Conservation (phyloP, 2,797 vertebrate genomes). For the Clarias pachynema region DNA sequence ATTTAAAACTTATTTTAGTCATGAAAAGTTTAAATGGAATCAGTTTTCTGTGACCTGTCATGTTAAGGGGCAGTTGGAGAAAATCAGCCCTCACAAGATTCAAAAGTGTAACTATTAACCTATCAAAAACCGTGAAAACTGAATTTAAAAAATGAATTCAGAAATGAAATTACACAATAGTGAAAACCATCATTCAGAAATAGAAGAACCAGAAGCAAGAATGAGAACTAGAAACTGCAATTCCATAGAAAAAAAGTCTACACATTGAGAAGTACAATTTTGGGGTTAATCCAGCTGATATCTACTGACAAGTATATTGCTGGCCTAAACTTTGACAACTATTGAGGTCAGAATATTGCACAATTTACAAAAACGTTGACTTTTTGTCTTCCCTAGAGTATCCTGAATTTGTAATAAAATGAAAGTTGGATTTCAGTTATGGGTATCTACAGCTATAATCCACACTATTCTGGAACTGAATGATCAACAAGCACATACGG, state of each 20-base stretch:
- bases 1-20: neutral
- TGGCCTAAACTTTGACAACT: too few relatives aligned
- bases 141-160: neutral
- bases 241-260: neutral
- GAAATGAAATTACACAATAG: neutral
- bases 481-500: too few relatives aligned
- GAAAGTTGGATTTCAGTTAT: too few relatives aligned
- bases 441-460: too few relatives aligned
- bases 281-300: neutral
- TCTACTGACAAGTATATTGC: neutral
- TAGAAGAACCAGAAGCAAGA: neutral
- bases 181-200: neutral
- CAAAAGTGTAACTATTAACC: neutral
- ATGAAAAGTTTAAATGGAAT: neutral
- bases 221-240: neutral
- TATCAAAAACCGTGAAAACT: neutral
- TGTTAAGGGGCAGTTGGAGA: neutral
- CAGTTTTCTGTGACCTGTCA: neutral
- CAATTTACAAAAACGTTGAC: too few relatives aligned
- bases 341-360: too few relatives aligned
- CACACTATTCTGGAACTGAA: too few relatives aligned
- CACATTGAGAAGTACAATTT: neutral
- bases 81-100: neutral
- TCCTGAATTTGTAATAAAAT: too few relatives aligned
- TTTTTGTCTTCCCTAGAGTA: too few relatives aligned